Evolutionary conservation across 1,140 invertebrate species (phyloP), one percentile per base, ranked within the genome.

Genomic region (Aleiodes sp.): DNA sequence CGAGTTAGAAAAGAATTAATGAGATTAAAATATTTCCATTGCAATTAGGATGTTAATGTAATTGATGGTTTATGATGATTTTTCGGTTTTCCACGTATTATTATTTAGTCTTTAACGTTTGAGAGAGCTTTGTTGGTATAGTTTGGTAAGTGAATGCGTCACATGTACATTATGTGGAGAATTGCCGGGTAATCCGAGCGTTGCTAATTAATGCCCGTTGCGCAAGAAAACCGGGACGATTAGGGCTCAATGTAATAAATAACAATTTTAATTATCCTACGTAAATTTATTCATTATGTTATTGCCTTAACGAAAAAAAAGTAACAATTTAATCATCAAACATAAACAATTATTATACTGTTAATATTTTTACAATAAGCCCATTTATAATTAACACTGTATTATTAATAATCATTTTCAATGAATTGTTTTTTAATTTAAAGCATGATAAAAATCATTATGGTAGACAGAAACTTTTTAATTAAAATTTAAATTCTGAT

Each of bases 201-300:
- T 72, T 68, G 69, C 72, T 75, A 76, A 76, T 76, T 78, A 76
- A 73, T 69, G 70, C 71, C 74, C 41, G 71, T 80, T 80, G 73
- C 70, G 71, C 72, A 75, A 77, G 70, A 62, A 61, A n/a, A 41
- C 37, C 62, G 64, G 60, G 68, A 71, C 72, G 72, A 75, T 75
- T 74, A 73, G 52, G 63, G 70, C 24, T 33, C 68, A 29, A 59
- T 52, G 71, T 67, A 72, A 77, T 79, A 77, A 79, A 79, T 80
- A 78, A 79, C 72, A 69, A 77, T 79, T 80, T 80, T 79, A 75
- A 78, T 77, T 75, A 79, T 77, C 73, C 63, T 59, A 65, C 63
- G 64, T 14, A 1, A 33, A 31, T 26, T 29, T 28, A 28, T 59
- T 29, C n/a, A 12, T 12, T 56, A 14, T n/a, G 28, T 29, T 59